These are phyloP conservation scores for Myotis lucifugus DNA, from an alignment of 2,113 vertebrate genomes.

Conservation along the genomic window DNA sequence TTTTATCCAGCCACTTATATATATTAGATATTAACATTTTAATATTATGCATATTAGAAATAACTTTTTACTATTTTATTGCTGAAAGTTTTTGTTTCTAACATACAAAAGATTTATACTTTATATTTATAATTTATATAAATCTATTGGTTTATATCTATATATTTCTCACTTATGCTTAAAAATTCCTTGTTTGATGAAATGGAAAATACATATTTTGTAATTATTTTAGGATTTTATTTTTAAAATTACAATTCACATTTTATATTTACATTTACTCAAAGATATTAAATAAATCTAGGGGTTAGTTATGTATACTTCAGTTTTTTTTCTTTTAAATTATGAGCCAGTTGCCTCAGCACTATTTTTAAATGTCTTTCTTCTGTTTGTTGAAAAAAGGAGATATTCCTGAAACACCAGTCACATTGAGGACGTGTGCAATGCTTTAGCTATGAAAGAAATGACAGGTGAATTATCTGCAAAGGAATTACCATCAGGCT, in stretches of 20 bases:
- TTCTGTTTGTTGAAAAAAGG: constrained; percentile 75
- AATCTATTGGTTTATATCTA: neutral
- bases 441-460: constrained; percentile 87
- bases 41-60: neutral
- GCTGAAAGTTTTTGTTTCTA: neutral
- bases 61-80: neutral
- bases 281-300: neutral
- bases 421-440: constrained; percentile 84
- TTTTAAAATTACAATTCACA: neutral
- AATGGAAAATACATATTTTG: neutral
- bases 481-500: constrained; percentile 76
- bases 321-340: neutral
- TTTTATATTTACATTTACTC: constrained; percentile 43
- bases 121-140: neutral
- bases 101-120: neutral
- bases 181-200: neutral
- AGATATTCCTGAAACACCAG: constrained; percentile 87
- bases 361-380: neutral
- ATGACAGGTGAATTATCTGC: constrained; percentile 87
- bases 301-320: neutral
- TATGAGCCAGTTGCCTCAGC: neutral
- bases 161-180: neutral
- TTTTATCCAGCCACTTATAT: neutral
- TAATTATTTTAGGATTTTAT: neutral
- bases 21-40: neutral